These are phyloP conservation scores for Standfussiana lucernea DNA, from an alignment of 2,888 invertebrate genomes.

Conservation along the genomic window DNA sequence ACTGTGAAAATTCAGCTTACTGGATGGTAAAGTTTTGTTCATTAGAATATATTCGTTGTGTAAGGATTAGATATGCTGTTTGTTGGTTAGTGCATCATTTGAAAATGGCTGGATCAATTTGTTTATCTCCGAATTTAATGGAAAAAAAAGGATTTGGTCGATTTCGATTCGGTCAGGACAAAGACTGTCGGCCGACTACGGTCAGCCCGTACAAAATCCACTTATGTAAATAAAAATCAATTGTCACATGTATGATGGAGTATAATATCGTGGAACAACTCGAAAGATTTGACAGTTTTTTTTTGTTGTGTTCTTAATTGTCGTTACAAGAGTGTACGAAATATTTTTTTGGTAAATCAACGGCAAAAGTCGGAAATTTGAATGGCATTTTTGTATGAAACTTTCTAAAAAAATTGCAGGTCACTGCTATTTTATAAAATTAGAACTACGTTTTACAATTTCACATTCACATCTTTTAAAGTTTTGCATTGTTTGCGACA, in stretches of 20 bases:
- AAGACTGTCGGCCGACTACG: too few relatives aligned
- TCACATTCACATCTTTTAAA: neutral
- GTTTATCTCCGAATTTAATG: too few relatives aligned
- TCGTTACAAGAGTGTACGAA: neutral
- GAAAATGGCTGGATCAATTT: neutral
- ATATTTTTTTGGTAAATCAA: neutral
- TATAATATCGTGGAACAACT: neutral
- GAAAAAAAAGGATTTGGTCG: too few relatives aligned
- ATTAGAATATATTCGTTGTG: neutral
- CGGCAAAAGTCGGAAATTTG: too few relatives aligned
- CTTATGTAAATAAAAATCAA: too few relatives aligned
- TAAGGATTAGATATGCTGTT: neutral
- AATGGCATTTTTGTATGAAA: neutral
- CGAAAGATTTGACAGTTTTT: neutral
- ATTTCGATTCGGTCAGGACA: too few relatives aligned
- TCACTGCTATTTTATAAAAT: neutral
- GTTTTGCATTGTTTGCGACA: neutral
- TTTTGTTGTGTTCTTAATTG: neutral
- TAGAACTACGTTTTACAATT: neutral
- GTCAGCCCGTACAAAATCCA: too few relatives aligned
- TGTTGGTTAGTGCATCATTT: neutral
- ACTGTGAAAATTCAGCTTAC: conserved; percentile 15
- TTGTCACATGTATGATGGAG: neutral
- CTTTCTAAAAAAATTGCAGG: neutral
- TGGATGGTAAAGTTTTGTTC: neutral